Evolutionary conservation across 2,888 invertebrate genomes (phyloP).

Genomic region (Corbicula japonica): DNA sequence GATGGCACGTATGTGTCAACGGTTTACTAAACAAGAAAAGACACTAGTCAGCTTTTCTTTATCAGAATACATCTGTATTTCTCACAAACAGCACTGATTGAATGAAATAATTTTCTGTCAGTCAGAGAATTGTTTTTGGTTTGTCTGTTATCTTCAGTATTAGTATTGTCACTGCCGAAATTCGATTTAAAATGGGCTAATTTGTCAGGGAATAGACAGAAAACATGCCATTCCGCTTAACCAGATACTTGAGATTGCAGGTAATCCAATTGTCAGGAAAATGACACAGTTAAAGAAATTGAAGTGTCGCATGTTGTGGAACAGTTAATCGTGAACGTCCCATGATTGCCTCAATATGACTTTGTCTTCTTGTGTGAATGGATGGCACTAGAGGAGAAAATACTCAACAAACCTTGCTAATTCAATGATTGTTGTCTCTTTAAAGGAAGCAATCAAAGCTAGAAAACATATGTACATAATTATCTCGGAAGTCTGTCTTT

Average conservation of each 20-base stretch:
- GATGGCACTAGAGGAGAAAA: slow-evolving; percentile 46
- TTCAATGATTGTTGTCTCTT: slow-evolving; percentile 48
- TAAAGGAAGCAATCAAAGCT: slow-evolving; percentile 30
- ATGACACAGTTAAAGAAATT: slow-evolving; percentile 68
- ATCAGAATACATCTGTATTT: too few relatives aligned
- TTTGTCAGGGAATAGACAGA: slow-evolving; percentile 66
- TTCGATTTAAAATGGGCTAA: slow-evolving; percentile 56
- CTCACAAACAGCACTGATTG: too few relatives aligned
- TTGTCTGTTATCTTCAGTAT: slow-evolving; percentile 46
- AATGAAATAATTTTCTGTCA: too few relatives aligned
- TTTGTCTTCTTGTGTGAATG: slow-evolving; percentile 56
- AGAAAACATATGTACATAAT: too few relatives aligned
- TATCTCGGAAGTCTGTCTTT: too few relatives aligned
- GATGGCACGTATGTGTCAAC: too few relatives aligned
- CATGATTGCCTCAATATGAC: slow-evolving; percentile 45
- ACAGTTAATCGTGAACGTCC: slow-evolving; percentile 60
- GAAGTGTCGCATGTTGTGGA: slow-evolving; percentile 67
- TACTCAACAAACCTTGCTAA: slow-evolving; percentile 53
- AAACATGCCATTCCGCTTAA: slow-evolving; percentile 47
- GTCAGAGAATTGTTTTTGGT: slow-evolving; percentile 27
- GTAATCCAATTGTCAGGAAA: slow-evolving; percentile 59
- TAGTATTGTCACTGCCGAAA: slow-evolving; percentile 51
- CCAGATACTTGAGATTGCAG: slow-evolving; percentile 49
- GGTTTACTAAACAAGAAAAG: too few relatives aligned
- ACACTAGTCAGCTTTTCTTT: too few relatives aligned